phyloP scores from a whole-genome alignment of 2,113 vertebrate species.

The Perca fluviatilis region DNA sequence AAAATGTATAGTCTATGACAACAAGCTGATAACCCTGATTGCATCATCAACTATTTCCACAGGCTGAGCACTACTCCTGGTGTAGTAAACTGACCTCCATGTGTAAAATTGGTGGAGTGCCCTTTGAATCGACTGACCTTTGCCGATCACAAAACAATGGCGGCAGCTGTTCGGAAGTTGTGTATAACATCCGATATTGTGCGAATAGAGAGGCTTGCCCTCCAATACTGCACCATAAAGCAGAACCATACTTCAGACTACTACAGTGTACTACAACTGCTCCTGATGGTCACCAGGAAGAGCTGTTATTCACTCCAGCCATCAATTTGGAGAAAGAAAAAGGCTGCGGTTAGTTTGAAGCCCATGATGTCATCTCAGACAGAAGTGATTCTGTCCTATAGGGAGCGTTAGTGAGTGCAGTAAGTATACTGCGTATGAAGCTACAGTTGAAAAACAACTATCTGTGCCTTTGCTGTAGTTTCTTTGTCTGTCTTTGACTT shows the following conservation, averaged over 20 bases:
- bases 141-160: background rate
- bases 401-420: background rate
- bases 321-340: conserved; percentile 20
- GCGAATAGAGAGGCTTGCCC: background rate
- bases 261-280: conserved; percentile 5
- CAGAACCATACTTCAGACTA: background rate
- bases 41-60: background rate
- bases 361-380: conserved; percentile 34
- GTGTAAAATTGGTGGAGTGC: background rate
- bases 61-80: background rate
- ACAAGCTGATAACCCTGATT: background rate
- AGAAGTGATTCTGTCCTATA: conserved; percentile 11
- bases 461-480: background rate
- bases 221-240: background rate
- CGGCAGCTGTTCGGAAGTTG: conserved; percentile 4
- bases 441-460: background rate
- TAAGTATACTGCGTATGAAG: background rate
- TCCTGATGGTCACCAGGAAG: conserved; percentile 9
- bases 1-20: background rate
- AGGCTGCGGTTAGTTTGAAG: conserved; percentile 25
- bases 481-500: background rate
- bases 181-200: background rate
- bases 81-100: background rate
- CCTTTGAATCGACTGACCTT: conserved; percentile 2
- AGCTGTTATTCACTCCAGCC: conserved; percentile 5